These are phyloP conservation scores for Cirrhinus molitorella DNA, from an alignment of 2,797 vertebrate genomes.

Conservation along the genomic window DNA sequence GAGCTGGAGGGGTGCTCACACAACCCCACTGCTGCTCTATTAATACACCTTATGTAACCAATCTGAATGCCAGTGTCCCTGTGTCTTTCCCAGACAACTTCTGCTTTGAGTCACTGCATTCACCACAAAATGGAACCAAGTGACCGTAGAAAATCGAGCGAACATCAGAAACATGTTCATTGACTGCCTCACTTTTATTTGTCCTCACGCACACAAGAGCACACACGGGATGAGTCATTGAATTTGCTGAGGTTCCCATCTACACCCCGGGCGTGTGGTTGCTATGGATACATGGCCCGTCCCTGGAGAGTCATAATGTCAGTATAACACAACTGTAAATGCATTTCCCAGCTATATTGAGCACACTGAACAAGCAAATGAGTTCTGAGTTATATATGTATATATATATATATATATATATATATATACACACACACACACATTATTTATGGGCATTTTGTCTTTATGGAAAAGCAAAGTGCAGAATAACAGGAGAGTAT, in stretches of 20 bases:
- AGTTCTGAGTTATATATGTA: neutral
- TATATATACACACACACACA: too few relatives aligned
- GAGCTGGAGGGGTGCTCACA: conserved; percentile 20
- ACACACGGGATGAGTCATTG: conserved; percentile 68
- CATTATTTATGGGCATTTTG: neutral
- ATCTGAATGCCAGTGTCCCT: conserved; percentile 25
- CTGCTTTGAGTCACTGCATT: conserved; percentile 26
- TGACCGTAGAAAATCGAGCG: neutral
- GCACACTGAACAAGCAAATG: neutral
- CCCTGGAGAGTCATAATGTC: conserved; percentile 78
- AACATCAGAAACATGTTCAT: conserved; percentile 24
- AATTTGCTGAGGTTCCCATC: conserved; percentile 57
- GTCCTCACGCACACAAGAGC: conserved; percentile 5
- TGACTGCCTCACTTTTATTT: neutral
- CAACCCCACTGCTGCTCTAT: conserved; percentile 31
- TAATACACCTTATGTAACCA: conserved; percentile 53
- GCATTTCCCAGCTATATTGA: neutral
- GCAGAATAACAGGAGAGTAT: neutral
- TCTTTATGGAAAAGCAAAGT: neutral
- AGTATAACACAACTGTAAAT: conserved; percentile 36
- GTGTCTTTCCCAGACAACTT: conserved; percentile 24
- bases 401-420: too few relatives aligned
- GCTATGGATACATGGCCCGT: conserved; percentile 75
- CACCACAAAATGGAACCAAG: neutral
- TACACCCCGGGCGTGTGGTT: conserved; percentile 73